Evolutionary conservation across 2,888 invertebrate species (phyloP), one percentile per base, ranked within the genome.

Genomic region (Orgyia antiqua): DNA sequence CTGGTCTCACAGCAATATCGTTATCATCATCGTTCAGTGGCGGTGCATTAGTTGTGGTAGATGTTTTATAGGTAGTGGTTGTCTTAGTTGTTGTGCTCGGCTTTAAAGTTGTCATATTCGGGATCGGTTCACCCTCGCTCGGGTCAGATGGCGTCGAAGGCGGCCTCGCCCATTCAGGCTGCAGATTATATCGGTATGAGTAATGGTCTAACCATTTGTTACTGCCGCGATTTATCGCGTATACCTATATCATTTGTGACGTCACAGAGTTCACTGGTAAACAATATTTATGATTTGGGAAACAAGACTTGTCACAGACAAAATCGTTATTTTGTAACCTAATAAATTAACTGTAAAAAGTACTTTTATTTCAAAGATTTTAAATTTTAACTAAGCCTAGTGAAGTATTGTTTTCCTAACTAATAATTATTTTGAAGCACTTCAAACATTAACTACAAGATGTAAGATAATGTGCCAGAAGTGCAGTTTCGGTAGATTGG

Each of bases 121-220:
- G 50, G 32, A 70, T 51, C 2, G 83, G 73, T 3, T 73, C 73
- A 19, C 87, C 73, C 57, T 88, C 88, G 13, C 87, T 73, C 11
- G 88, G 82, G 57, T 88, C 88, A 6, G 79, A 56, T 10, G 90
- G 83, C 2, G 94, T 94, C 39, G 93, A 91, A 36, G 93, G 93
- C 9, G 94, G 94, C 39, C 90, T 88, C 24, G 93, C 93, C 94
- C 94, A 94, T 63, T 94, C 93, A 51, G 94, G 94, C 93, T 93
- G 58, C 21, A 74, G 59, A 56, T 56, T 46, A 39, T 43, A 60
- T 63, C 56, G 47, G 51, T 56, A 59, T 64, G 58, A 65, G 47
- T 62, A 55, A 65, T 60, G 55, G 47, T 27, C 36, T 33, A 42
- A 40, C 36, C 51, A 58, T 62, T 67, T 62, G 55, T 58, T 44